Base-by-base conservation (phyloP, 2,797 vertebrate genomes). In the Arrhamphus sclerolepis region DNA sequence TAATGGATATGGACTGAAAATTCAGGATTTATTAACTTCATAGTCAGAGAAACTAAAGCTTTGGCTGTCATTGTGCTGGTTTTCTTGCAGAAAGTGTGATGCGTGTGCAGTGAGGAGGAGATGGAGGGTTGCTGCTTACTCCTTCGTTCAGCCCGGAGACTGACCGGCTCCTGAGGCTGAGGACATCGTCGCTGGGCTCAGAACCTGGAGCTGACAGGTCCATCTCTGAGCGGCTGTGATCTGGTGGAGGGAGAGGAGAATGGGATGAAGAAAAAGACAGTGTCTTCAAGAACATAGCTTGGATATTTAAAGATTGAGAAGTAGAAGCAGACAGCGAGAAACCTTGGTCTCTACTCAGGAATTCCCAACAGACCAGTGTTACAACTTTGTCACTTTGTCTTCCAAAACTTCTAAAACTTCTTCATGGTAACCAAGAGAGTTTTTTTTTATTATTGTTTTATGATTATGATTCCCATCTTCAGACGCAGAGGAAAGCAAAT, bases 181-280 rank as follows among this genome's bases (percentile, higher is more conserved):
- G 48, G 49, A 88, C 73, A 11, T 97, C 95, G 0, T 95, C 95
- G 48, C 93, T 93, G 66, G 70, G 91, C 72, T 94, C 95, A 43
- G 90, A 89, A 51, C 87, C 92, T 2, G 93, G 91, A 70, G 87
- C 93, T 47, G 92, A 95, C 81, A 98, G 86, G 87, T 98, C 96
- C 85, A 95, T 80, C 77, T 98, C 96, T 40, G 96, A 99, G 72
- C 80, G 92, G 77, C 96, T 98, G 53, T 78, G 92, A 83, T 97
- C 97, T 99, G 82, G 18, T 81, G 77, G 17, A 53, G 26, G 46
- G 38, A 20, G 26, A 17, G 34, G 34, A 46, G 4, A 46, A 39
- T 4, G 46, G 31, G 55, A 51, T 11, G 8, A 24, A 50, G 6
- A 28, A n/a, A 3, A 13, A 26, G 52, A 44, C 62, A 42, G 14